Conservation (phyloP, 2,888 invertebrate genomes). For the Macrostomum cliftonense region DNA sequence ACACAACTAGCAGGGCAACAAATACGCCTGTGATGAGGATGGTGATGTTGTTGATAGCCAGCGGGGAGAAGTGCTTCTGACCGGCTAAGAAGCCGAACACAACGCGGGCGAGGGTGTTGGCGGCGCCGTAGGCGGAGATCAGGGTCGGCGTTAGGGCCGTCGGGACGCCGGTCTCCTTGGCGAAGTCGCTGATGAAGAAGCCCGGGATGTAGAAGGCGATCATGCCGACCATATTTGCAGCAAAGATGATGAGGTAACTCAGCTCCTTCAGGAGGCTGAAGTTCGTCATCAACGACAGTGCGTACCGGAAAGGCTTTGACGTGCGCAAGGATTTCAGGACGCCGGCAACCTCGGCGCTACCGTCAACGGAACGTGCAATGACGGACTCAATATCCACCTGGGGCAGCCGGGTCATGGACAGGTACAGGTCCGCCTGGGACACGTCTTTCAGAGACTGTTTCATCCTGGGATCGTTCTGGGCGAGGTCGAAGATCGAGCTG, state of each 20-base stretch:
- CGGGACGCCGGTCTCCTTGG: conserved; percentile 1
- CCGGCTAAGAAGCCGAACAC: too few relatives aligned
- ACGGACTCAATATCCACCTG: background rate
- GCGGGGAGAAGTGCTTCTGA: too few relatives aligned
- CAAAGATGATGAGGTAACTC: conserved; percentile 70
- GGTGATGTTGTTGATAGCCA: too few relatives aligned
- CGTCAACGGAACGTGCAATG: background rate
- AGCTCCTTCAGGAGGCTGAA: conserved; percentile 66
- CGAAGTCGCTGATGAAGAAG: conserved; percentile 3
- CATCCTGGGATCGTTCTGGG: conserved; percentile 12
- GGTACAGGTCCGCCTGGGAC: background rate
- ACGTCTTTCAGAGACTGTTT: background rate
- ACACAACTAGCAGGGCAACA: too few relatives aligned
- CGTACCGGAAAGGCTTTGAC: conserved; percentile 34
- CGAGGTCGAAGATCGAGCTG: conserved; percentile 75
- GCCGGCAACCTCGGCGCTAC: background rate
- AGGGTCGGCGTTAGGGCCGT: background rate
- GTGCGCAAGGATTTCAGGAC: conserved; percentile 4
- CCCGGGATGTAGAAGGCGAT: background rate
- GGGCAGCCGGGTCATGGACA: conserved; percentile 6
- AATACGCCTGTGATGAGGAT: too few relatives aligned
- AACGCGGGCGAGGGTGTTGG: too few relatives aligned
- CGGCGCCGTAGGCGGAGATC: too few relatives aligned
- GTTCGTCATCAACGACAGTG: conserved; percentile 68
- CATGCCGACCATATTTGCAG: conserved; percentile 49